Percentiles rank a stretch among this genome's conserved stretches.
Evolutionary conservation across 2,888 invertebrate species (phyloP).

Genomic region (Lacanobia oleracea): DNA sequence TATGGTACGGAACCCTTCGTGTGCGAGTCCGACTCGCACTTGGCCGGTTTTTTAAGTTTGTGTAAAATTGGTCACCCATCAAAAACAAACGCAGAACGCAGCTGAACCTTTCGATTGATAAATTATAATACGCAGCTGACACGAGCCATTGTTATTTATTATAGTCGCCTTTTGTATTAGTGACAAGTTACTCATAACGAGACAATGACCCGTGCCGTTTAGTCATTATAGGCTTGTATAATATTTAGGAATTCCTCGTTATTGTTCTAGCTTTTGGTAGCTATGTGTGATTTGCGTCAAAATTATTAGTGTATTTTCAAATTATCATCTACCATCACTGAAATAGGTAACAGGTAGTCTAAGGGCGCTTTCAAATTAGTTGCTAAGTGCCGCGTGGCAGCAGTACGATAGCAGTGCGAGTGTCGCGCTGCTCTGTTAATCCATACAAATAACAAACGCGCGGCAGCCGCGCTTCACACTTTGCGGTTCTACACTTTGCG

Average conservation of each 20-base stretch:
- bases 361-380: too few relatives aligned
- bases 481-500: too few relatives aligned
- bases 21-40: too few relatives aligned
- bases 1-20: too few relatives aligned
- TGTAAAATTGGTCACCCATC: neutral
- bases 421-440: too few relatives aligned
- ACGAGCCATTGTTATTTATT: slow-evolving; percentile 7
- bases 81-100: neutral
- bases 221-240: slow-evolving; percentile 1
- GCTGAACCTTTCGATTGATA: neutral
- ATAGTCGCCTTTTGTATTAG: slow-evolving; percentile 24
- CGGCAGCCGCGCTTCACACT: too few relatives aligned
- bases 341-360: too few relatives aligned
- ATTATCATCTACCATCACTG: neutral
- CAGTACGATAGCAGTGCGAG: too few relatives aligned
- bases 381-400: too few relatives aligned
- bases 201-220: neutral
- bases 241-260: slow-evolving; percentile 22
- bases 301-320: neutral
- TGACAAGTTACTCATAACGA: slow-evolving; percentile 25
- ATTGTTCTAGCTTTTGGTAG: neutral
- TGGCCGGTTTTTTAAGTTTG: too few relatives aligned
- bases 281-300: neutral
- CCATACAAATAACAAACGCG: too few relatives aligned
- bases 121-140: neutral